phyloP scores from a whole-genome alignment of 2,797 vertebrate species.

The Epinephelus coioides region DNA sequence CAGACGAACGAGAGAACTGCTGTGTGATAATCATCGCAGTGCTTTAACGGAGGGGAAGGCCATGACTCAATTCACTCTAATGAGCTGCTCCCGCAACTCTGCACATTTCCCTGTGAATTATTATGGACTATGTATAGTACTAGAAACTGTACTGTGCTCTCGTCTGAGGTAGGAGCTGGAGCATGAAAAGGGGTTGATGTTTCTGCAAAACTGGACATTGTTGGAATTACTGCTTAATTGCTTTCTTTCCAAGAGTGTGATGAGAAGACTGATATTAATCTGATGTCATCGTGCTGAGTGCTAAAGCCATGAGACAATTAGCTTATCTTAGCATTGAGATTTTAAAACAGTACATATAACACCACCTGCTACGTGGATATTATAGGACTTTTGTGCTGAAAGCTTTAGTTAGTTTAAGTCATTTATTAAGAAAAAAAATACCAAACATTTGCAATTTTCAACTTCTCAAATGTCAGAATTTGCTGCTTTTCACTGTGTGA shows the following conservation, averaged over 20 bases:
- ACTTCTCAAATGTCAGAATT: neutral
- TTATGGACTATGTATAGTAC: neutral
- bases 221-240: neutral
- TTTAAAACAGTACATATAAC: no score
- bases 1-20: neutral
- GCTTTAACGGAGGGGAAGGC: constrained; percentile 1
- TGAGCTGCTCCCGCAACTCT: constrained; percentile 22
- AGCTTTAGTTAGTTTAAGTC: neutral
- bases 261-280: no score
- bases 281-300: no score
- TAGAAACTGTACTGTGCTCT: neutral
- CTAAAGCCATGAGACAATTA: no score
- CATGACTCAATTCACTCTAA: constrained; percentile 22
- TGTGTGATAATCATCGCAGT: constrained; percentile 8
- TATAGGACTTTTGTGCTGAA: neutral
- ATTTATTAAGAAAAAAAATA: neutral
- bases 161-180: neutral
- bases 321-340: no score
- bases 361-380: neutral
- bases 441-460: neutral
- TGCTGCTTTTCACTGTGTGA: neutral
- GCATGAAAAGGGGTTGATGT: neutral
- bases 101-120: constrained; percentile 26
- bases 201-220: neutral
- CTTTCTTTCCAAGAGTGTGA: neutral